Evolutionary conservation across 2,888 invertebrate genomes (phyloP).

Genomic region (Busseola fusca): DNA sequence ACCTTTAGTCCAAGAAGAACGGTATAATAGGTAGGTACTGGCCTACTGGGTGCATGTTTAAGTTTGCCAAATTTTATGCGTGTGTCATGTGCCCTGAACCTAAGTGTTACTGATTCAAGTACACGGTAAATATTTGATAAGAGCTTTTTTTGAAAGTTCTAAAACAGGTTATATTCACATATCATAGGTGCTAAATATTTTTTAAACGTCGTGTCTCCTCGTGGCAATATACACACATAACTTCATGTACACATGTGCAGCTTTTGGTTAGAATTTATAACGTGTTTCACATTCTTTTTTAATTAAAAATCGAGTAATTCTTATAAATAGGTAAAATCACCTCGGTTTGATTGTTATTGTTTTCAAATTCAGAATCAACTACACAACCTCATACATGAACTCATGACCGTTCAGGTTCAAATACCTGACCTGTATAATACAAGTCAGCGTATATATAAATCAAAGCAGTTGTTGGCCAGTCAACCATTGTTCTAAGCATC

Average conservation of each 20-base stretch:
- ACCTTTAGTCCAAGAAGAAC: constrained; percentile 1
- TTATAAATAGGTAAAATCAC: background rate
- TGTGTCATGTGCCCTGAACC: background rate
- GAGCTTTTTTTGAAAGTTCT: background rate
- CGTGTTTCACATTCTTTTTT: background rate
- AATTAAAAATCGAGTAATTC: background rate
- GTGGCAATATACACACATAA: background rate
- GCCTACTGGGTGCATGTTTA: background rate
- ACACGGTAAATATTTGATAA: background rate
- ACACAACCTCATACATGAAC: constrained; percentile 5
- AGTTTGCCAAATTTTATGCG: background rate
- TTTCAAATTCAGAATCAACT: constrained; percentile 19
- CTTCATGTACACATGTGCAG: background rate
- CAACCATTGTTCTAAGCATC: constrained; percentile 46
- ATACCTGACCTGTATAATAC: constrained; percentile 18
- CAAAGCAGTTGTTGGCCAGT: constrained; percentile 26
- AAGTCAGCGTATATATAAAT: constrained; percentile 36
- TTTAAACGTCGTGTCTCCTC: background rate
- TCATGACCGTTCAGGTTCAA: constrained; percentile 31
- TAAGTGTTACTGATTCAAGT: background rate
- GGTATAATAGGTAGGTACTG: constrained; percentile 8
- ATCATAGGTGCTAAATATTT: background rate
- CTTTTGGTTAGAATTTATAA: background rate
- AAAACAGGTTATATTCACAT: background rate
- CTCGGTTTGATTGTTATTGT: background rate